These are phyloP conservation scores for Apamea epomidion DNA, from an alignment of 2,888 invertebrate species.

Conservation along the genomic window DNA sequence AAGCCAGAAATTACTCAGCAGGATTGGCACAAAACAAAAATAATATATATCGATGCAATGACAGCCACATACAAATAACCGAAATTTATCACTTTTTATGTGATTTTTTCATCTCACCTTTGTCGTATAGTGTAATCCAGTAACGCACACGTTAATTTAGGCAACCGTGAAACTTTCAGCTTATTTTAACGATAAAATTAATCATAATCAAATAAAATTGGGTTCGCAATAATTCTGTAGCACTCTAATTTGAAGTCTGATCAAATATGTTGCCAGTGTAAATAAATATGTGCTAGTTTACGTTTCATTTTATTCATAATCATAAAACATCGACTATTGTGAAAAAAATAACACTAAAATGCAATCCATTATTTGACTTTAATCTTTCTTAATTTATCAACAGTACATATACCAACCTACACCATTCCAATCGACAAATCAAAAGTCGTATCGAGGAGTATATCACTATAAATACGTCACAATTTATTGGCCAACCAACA, in stretches of 20 bases:
- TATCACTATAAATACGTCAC: not conserved
- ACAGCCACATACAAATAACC: constrained; percentile 53
- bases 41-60: constrained; percentile 64
- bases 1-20: constrained; percentile 78
- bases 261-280: constrained; percentile 50
- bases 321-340: not conserved
- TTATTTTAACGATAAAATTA: constrained; percentile 65
- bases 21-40: constrained; percentile 73
- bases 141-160: constrained; percentile 47
- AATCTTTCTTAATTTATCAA: not conserved
- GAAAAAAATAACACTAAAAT: not conserved
- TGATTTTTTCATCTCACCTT: constrained; percentile 57
- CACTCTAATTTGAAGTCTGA: constrained; percentile 68
- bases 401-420: not conserved
- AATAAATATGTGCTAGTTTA: constrained; percentile 36
- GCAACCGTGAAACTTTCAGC: constrained; percentile 49
- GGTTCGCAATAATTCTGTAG: constrained; percentile 55
- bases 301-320: constrained; percentile 46
- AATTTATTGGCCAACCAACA: not conserved
- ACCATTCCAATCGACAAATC: not conserved
- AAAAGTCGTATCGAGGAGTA: too few species aligned
- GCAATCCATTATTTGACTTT: not conserved
- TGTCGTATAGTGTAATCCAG: constrained; percentile 39
- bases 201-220: constrained; percentile 67
- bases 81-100: constrained; percentile 16